A percentile compares a stretch with the other conserved stretches of the same genome.
phyloP scores from a whole-genome alignment of 2,797 vertebrate genomes.

The Crocidura indochinensis region DNA sequence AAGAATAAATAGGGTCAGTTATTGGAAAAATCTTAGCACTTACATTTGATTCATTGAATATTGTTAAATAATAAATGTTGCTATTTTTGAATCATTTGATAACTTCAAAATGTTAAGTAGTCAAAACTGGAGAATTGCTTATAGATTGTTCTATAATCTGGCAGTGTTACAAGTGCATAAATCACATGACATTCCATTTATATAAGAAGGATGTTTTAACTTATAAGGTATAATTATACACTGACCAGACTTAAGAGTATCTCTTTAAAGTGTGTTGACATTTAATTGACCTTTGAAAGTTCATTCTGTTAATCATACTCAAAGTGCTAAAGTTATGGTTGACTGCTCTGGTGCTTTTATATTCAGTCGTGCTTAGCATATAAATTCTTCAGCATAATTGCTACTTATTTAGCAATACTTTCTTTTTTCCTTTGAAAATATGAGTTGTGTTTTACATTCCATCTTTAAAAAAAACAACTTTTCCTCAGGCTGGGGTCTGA shows the following conservation, averaged over 20 bases:
- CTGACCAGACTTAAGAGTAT: slow-evolving; percentile 85
- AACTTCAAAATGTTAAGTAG: slow-evolving; percentile 35
- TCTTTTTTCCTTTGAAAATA: slow-evolving; percentile 92
- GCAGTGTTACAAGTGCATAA: slow-evolving; percentile 45
- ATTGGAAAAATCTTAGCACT: slow-evolving; percentile 45
- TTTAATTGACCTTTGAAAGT: slow-evolving; percentile 93
- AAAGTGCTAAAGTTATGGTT: slow-evolving; percentile 93
- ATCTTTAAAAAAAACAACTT: slow-evolving; percentile 72
- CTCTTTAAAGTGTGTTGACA: slow-evolving; percentile 92
- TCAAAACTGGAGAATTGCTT: slow-evolving; percentile 30
- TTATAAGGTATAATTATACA: slow-evolving; percentile 79
- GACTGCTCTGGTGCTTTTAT: slow-evolving; percentile 92
- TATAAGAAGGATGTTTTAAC: slow-evolving; percentile 73
- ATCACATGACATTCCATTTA: slow-evolving; percentile 54
- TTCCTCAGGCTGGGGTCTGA: slow-evolving; percentile 87
- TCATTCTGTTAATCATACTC: slow-evolving; percentile 96
- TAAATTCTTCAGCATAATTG: slow-evolving; percentile 92
- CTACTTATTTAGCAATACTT: slow-evolving; percentile 91
- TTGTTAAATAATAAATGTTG: slow-evolving; percentile 39
- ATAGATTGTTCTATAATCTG: slow-evolving; percentile 66
- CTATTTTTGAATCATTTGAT: slow-evolving; percentile 53
- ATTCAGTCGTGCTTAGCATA: slow-evolving; percentile 94
- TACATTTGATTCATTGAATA: slow-evolving; percentile 57
- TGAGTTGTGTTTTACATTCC: slow-evolving; percentile 85
- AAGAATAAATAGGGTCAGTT: slow-evolving; percentile 32